phyloP scores from a whole-genome alignment of 2,888 invertebrate genomes.

The Protodeltote pygarga region DNA sequence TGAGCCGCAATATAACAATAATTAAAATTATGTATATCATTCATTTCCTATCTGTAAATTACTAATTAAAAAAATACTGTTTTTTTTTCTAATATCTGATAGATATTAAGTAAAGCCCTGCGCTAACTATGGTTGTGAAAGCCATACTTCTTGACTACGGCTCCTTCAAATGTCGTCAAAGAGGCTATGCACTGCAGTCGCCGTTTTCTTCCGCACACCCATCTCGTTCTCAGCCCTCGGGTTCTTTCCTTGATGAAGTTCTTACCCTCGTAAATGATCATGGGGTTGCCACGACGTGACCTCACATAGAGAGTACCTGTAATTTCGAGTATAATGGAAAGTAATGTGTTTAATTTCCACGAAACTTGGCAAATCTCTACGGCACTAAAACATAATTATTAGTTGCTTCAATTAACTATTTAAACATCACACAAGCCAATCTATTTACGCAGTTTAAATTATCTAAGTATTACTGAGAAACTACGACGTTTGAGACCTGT shows the following conservation, averaged over 20 bases:
- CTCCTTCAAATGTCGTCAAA: conserved; percentile 64
- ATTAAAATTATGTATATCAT: no score
- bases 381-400: background rate
- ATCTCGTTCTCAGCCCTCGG: conserved; percentile 60
- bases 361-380: background rate
- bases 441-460: no score
- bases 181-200: conserved; percentile 68
- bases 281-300: conserved; percentile 73
- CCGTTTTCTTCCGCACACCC: conserved; percentile 75
- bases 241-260: conserved; percentile 71
- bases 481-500: conserved; percentile 19
- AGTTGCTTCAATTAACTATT: background rate
- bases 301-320: conserved; percentile 60
- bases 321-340: conserved; percentile 37
- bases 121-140: conserved; percentile 71
- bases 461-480: background rate
- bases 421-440: no score
- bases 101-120: background rate
- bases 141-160: conserved; percentile 64
- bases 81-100: no score
- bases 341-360: background rate
- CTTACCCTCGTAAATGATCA: conserved; percentile 68
- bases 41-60: no score
- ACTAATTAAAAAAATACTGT: no score
- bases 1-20: no score